Base-by-base conservation (phyloP, 2,797 vertebrate genomes). In the Lepilemur ruficaudatus region DNA sequence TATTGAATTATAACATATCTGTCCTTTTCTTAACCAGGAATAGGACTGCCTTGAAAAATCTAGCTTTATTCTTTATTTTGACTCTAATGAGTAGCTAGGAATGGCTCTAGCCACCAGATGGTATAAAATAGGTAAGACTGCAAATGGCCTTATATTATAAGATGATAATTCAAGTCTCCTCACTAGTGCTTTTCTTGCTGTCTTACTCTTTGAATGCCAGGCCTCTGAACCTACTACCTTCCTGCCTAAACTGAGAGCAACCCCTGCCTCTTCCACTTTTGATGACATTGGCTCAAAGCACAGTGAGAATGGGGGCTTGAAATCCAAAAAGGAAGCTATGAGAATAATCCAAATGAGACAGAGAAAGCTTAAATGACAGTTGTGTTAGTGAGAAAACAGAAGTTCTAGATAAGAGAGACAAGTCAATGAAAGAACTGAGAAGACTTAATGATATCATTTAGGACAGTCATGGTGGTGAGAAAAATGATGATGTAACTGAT, bases 31-130 rank as follows among this genome's bases (percentile, higher is more conserved):
- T 52, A 61, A 55, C 2, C 3, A 93, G 23, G 32, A 87, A 79
- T 57, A 76, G 43, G 0, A 70, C 1, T 90, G 5, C 20, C 50
- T 91, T 81, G 23, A 89, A 93, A 96, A 89, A 61, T 89, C 10
- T 32, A 73, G 69, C 32, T 82, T 73, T 55, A 84, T 48, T 83
- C 79, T 72, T 96, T 75, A 43, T 84, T 93, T 89, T 78, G 32
- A 81, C 32, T 76, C 3, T 59, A 76, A 48, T 23, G 55, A 72
- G 23, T 89, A 35, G 20, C 13, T 76, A 55, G 41, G 70, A 94
- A 78, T 95, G 59, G 32, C 2, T 55, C 32, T 28, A 43, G 43
- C 43, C 30, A 82, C n/a, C 17, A 46, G 38, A 78, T 70, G 22
- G n/a, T 55, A 82, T 23, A 79, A 78, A 78, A 48, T n/a, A 23